Evolutionary conservation across 1,140 invertebrate genomes (phyloP), one percentile per base, ranked within the genome.

Genomic region (Drosophila nigromelanica): DNA sequence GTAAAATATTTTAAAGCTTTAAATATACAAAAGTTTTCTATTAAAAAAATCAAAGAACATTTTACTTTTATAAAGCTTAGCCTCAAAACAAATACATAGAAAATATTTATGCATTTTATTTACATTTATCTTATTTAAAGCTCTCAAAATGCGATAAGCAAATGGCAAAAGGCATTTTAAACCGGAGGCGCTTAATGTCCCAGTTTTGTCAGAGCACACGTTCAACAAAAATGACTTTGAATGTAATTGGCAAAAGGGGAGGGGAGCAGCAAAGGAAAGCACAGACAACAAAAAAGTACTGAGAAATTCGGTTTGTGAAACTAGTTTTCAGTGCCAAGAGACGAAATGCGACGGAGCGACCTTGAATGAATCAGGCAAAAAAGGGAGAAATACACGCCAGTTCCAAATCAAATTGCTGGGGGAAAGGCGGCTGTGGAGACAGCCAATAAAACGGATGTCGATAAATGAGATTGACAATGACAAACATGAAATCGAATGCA

Each of bases 381-480:
- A 73, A 37, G 59, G 64, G 21, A 55, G 37, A 59, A 74, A 73
- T 62, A 64, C 74, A 52, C 60, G 55, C 58, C 18, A 55, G 56
- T 61, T 55, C 30, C 68, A 68, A 87, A 83, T 89, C 82, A 89
- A 87, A 87, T 83, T 67, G 72, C 51, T 73, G 64, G 55, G 8
- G 10, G 10, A 12, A 6, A 35, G 33, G 33, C 6, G 6, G 33
- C 33, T 35, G 33, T 8, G 33, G 33, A 35, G 33, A 35, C 33
- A 35, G 75, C 24, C 82, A 79, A 83, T 87, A 87, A 71, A 82
- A 70, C 83, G 83, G 69, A 87, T 89, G 79, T 79, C 82, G 76
- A 87, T 87, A 87, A 89, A 87, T 83, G 78, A 87, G 82, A 87
- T 87, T 86, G 82, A 87, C 82, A 87, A 89, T 87, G 82, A 87